Evolutionary conservation across 2,797 vertebrate genomes (phyloP).

Genomic region (Clamator glandarius): DNA sequence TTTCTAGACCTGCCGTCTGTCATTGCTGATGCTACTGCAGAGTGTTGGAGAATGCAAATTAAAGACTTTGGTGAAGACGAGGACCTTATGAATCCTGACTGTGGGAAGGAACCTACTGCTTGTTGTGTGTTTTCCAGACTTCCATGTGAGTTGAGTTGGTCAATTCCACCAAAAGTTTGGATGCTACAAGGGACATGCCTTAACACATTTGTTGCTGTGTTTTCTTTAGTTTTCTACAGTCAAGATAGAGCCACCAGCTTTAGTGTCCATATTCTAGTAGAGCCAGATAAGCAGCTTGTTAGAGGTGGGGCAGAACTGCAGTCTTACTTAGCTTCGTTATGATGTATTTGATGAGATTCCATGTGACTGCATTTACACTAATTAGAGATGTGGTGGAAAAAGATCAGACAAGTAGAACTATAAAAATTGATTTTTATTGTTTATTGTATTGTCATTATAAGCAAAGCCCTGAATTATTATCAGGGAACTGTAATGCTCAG

Average conservation of each 20-base stretch:
- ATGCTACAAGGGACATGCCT: not conserved
- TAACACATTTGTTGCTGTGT: not conserved
- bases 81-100: not conserved
- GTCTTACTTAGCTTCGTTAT: not conserved
- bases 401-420: not conserved
- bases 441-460: not conserved
- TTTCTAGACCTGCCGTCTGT: not conserved
- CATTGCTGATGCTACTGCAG: not conserved
- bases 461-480: not conserved
- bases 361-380: not conserved
- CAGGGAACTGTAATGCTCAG: not conserved
- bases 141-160: accelerated
- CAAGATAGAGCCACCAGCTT: not conserved
- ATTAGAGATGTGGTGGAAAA: not conserved
- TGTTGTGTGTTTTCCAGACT: not conserved
- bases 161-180: not conserved
- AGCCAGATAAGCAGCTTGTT: not conserved
- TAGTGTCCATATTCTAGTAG: not conserved
- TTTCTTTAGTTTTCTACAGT: not conserved
- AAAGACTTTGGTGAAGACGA: not conserved
- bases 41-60: not conserved
- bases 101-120: not conserved
- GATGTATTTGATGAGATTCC: not conserved
- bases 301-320: not conserved
- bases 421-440: not conserved